Conservation (phyloP, 1,140 invertebrate genomes). For the Luehdorfia chinensis region DNA sequence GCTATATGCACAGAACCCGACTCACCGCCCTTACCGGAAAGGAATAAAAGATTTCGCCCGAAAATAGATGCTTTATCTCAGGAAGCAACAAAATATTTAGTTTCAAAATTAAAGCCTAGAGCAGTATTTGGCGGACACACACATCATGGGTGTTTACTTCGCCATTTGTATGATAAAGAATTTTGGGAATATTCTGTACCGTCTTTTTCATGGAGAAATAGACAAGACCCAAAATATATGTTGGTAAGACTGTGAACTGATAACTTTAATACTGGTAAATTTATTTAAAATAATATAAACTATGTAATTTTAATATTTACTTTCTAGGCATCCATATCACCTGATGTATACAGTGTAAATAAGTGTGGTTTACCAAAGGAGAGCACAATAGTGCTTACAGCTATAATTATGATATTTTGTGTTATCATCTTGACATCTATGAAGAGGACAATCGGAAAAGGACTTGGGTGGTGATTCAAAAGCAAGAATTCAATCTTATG, state of each 20-base stretch:
- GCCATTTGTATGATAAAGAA: constrained; percentile 53
- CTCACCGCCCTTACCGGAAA: constrained; percentile 83
- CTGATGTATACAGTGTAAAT: constrained; percentile 37
- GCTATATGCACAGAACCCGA: constrained; percentile 88
- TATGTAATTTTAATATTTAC: constrained; percentile 1
- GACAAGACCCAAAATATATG: constrained; percentile 93
- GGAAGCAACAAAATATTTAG: constrained; percentile 86
- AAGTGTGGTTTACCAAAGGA: constrained; percentile 56
- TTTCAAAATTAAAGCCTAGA: constrained; percentile 86
- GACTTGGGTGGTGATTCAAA: constrained; percentile 22
- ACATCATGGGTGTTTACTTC: constrained; percentile 89
- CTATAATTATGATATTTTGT: constrained; percentile 33
- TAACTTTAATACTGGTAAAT: constrained; percentile 1
- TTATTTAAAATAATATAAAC: background rate
- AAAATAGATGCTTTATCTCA: constrained; percentile 93
- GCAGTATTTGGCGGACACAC: constrained; percentile 93
- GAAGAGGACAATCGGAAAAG: constrained; percentile 36
- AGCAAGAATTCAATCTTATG: constrained; percentile 36
- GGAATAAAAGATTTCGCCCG: constrained; percentile 82
- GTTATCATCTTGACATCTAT: constrained; percentile 28
- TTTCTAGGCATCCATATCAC: constrained; percentile 53
- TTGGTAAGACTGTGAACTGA: constrained; percentile 79
- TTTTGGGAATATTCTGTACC: constrained; percentile 87
- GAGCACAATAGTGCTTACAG: constrained; percentile 42
- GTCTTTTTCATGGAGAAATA: constrained; percentile 98